These are phyloP conservation scores for Gymnogyps californianus DNA, from an alignment of 2,113 vertebrate species.

Conservation along the genomic window DNA sequence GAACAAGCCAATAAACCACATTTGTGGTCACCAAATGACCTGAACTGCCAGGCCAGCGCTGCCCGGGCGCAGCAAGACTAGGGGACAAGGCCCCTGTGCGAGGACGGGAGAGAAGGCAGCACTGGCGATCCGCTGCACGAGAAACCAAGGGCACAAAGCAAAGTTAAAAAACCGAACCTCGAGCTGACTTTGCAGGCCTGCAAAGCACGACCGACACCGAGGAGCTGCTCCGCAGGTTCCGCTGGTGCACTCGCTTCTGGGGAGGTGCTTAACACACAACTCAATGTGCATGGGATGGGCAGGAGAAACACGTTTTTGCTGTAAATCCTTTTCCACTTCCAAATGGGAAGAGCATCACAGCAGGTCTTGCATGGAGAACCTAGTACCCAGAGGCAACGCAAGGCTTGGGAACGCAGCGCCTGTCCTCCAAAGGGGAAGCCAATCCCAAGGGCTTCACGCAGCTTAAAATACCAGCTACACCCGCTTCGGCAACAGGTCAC, in stretches of 20 bases:
- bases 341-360: not conserved
- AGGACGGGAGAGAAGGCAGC: not conserved
- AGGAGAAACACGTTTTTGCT: not conserved
- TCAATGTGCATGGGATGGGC: fast-evolving
- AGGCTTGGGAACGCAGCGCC: not conserved
- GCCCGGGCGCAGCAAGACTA: fast-evolving
- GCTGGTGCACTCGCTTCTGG: not conserved
- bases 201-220: fast-evolving
- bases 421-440: not conserved
- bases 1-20: not conserved
- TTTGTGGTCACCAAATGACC: not conserved
- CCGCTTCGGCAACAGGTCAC: not conserved
- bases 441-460: not conserved
- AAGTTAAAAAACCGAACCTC: fast-evolving
- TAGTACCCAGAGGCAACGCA: fast-evolving
- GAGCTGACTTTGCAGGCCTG: not conserved
- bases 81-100: not conserved
- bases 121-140: fast-evolving
- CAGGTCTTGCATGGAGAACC: not conserved
- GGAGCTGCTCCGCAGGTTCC: not conserved
- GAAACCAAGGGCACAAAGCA: not conserved
- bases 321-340: not conserved
- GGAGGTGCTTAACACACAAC: not conserved
- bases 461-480: fast-evolving
- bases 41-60: not conserved